phyloP scores from a whole-genome alignment of 2,797 vertebrate genomes.

The Poecilia wingei region DNA sequence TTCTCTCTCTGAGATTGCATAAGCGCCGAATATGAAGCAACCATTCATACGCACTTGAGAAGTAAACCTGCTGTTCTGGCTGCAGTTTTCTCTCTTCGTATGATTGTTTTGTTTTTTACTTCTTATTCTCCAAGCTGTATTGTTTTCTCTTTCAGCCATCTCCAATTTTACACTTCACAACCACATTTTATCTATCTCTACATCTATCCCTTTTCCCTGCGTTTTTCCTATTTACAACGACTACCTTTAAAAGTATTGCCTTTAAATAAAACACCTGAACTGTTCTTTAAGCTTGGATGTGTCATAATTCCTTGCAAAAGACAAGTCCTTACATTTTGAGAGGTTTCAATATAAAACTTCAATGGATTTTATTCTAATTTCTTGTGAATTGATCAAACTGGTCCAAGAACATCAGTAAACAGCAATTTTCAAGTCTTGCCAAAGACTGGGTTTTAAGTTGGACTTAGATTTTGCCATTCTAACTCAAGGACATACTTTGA shows the following conservation, averaged over 20 bases:
- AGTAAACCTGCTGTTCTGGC: conserved; percentile 66
- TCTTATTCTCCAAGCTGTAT: conserved; percentile 11
- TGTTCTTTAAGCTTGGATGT: neutral
- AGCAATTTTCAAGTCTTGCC: neutral
- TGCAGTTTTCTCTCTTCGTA: conserved; percentile 56
- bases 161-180: neutral
- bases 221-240: neutral
- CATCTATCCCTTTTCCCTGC: too few species aligned
- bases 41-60: conserved; percentile 59
- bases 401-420: neutral
- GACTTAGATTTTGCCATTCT: neutral
- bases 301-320: neutral
- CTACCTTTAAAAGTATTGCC: neutral
- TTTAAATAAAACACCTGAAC: neutral
- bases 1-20: conserved; percentile 52
- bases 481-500: neutral
- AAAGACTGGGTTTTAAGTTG: neutral
- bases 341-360: neutral
- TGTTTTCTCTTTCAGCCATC: conserved; percentile 5
- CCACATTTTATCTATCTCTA: neutral
- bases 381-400: neutral
- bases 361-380: too few species aligned
- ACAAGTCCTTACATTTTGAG: neutral
- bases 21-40: conserved; percentile 66
- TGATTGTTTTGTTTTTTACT: conserved; percentile 19